Evolutionary conservation across 2,113 vertebrate genomes (phyloP).

Genomic region (Poeciliopsis occidentalis): DNA sequence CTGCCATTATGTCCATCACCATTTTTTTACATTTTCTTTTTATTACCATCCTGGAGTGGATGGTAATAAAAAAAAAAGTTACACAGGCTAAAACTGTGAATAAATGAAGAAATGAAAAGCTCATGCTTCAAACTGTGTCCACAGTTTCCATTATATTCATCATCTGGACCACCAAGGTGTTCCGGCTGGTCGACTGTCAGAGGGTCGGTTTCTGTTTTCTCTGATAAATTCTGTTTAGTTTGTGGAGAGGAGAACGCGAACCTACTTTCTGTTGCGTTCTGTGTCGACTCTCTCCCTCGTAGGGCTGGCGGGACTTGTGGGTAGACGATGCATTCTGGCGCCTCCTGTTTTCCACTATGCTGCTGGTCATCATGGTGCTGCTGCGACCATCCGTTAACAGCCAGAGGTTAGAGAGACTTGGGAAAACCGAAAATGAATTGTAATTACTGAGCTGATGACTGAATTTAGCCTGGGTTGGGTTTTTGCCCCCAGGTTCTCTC

Average conservation of each 20-base stretch:
- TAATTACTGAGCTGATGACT: neutral
- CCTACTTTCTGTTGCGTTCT: neutral
- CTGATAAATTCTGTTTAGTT: constrained; percentile 8
- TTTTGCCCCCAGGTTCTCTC: constrained; percentile 87
- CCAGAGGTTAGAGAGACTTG: constrained; percentile 92
- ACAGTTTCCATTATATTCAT: constrained; percentile 95
- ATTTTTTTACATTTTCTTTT: too few species aligned
- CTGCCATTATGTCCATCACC: too few species aligned
- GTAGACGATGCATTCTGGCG: constrained; percentile 97
- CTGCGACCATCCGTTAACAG: constrained; percentile 94
- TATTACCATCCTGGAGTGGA: too few species aligned
- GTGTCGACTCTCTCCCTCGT: constrained; percentile 14
- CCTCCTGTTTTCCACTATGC: constrained; percentile 93
- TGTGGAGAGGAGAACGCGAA: neutral
- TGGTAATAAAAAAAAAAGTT: neutral
- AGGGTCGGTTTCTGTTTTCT: constrained; percentile 81
- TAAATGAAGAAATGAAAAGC: neutral
- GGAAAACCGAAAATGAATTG: neutral
- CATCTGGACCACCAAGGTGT: constrained; percentile 96
- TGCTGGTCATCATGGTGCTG: constrained; percentile 96
- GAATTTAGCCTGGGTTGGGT: neutral
- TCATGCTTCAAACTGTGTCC: constrained; percentile 54
- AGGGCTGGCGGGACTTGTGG: constrained; percentile 97
- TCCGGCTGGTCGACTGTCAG: constrained; percentile 93
- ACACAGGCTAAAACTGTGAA: neutral